Evolutionary conservation across 2,888 invertebrate species (phyloP), one percentile per base, ranked within the genome.

Genomic region (Macrophya annulata): DNA sequence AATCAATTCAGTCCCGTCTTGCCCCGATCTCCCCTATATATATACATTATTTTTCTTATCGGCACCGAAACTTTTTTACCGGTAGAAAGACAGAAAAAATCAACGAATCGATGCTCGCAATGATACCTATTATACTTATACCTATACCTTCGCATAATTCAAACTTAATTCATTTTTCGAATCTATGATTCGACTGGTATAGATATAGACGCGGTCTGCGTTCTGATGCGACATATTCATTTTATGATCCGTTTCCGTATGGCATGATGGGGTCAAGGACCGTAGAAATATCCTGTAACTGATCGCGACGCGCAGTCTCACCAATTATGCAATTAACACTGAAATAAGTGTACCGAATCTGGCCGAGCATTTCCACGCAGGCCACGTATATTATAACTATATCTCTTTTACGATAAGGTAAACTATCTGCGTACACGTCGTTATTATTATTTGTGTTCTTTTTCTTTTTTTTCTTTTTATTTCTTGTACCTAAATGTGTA

Each of bases 321-420:
- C n/a, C 31, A 74, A 43, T 74, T 74, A 45, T 74, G 72, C 72
- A 74, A 74, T 74, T 74, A 74, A 45, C 72, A 74, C 21, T 21
- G 72, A 15, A 74, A 74, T 74, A 45, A 74, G 43, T 45, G 21
- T 74, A 40, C 72, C 17, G 45, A 74, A 74, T 74, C 43, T 10
- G 43, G 43, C 17, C 17, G 43, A 17, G 40, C 2, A 43, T 72
- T 72, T 21, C 43, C 72, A 43, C 72, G 72, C 62, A 21, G 21
- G n/a, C n/a, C 21, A n/a, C 62, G 10, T 17, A 9, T 17, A n/a
- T 43, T 40, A 62, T 21, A 21, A n/a, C 8, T 3, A 3, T 31
- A 31, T 31, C 1, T 31, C 31, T 31, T 31, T 31, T 31, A 31
- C 31, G 31, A 31, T 31, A 31, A 31, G 31, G 31, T 1, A 31